Percentiles rank a stretch among this genome's conserved stretches.
Conservation (phyloP, 2,888 invertebrate genomes). For the Tricholauxania praeusta region DNA sequence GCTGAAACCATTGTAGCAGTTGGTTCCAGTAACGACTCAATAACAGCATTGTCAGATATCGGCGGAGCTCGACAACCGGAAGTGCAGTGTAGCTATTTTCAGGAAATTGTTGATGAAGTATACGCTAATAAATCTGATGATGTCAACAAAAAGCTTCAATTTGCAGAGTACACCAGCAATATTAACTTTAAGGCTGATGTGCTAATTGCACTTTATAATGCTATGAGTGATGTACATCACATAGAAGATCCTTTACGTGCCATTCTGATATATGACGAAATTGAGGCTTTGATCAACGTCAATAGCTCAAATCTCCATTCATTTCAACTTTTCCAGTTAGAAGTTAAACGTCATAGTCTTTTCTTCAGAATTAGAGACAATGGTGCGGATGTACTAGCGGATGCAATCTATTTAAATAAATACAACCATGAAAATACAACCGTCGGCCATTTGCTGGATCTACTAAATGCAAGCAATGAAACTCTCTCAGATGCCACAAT, state of each 20-base stretch:
- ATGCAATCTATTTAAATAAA: neutral
- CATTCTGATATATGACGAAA: neutral
- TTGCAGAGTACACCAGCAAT: neutral
- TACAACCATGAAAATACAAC: neutral
- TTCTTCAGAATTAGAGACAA: neutral
- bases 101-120: neutral
- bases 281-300: neutral
- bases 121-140: neutral
- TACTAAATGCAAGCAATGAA: neutral
- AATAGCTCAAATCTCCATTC: too few species aligned
- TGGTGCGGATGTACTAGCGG: constrained; percentile 7
- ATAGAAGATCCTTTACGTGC: neutral
- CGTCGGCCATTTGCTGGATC: neutral
- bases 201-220: neutral
- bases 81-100: neutral
- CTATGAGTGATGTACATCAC: neutral
- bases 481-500: neutral
- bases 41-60: too few species aligned
- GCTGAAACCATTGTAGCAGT: too few species aligned
- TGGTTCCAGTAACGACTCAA: too few species aligned
- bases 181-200: constrained; percentile 4
- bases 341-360: neutral
- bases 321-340: too few species aligned
- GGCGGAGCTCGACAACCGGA: too few species aligned
- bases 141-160: neutral